Evolutionary conservation across 2,888 invertebrate genomes (phyloP).

Genomic region (Diaprepes abbreviatus): DNA sequence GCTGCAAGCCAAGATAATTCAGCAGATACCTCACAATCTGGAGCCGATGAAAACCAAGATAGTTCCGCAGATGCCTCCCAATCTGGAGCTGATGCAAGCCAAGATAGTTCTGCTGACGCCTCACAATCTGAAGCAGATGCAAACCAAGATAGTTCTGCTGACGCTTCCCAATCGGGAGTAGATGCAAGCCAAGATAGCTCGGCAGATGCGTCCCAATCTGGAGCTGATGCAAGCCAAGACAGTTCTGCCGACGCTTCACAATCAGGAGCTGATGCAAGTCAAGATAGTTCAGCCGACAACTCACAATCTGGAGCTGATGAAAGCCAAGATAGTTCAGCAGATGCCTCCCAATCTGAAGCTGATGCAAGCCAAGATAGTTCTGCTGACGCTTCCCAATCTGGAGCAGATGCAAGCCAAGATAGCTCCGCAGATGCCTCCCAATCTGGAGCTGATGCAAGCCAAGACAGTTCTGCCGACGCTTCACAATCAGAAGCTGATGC

Average conservation of each 20-base stretch:
- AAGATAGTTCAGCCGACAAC: neutral
- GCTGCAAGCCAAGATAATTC: neutral
- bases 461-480: neutral
- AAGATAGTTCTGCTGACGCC: neutral
- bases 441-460: neutral
- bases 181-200: neutral
- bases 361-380: neutral
- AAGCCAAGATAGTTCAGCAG: neutral
- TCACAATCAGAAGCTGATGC: neutral
- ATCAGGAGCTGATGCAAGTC: neutral
- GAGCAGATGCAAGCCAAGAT: neutral
- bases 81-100: neutral
- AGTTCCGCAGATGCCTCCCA: neutral
- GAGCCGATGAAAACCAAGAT: neutral
- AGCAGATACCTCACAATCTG: too few relatives aligned
- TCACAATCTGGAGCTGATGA: neutral
- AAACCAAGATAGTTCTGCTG: neutral
- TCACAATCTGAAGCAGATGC: neutral
- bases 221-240: neutral
- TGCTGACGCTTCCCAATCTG: neutral
- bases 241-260: neutral
- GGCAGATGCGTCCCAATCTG: neutral
- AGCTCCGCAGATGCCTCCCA: neutral
- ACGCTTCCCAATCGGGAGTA: neutral
- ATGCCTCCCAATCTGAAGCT: neutral